Conservation (phyloP, 2,888 invertebrate species). For the Chloromyia formosa region DNA sequence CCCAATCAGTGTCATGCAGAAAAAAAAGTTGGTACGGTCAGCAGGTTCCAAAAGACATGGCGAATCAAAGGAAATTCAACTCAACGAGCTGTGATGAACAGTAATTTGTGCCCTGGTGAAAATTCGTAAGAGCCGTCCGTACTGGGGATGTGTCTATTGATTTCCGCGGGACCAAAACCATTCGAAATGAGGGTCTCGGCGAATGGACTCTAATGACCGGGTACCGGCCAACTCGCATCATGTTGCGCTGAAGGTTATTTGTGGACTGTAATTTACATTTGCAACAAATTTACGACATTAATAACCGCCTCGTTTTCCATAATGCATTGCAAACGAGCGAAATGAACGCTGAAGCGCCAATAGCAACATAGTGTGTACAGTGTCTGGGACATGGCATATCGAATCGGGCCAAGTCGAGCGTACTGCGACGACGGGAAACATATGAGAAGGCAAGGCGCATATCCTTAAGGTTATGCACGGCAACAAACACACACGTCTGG, state of each 20-base stretch:
- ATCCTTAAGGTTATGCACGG: conserved; percentile 12
- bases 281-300: conserved; percentile 43
- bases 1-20: neutral
- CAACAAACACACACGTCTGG: neutral
- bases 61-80: neutral
- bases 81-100: conserved; percentile 13
- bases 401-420: neutral
- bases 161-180: conserved; percentile 15
- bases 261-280: conserved; percentile 42
- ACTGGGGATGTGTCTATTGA: conserved; percentile 12
- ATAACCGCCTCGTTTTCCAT: conserved; percentile 38
- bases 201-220: conserved; percentile 25
- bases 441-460: conserved; percentile 1
- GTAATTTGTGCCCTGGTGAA: conserved; percentile 27
- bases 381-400: neutral
- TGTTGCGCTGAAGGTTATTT: conserved; percentile 44
- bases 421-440: neutral
- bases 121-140: neutral
- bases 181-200: neutral
- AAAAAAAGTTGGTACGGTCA: neutral
- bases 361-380: neutral
- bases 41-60: neutral
- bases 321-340: conserved; percentile 32
- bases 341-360: conserved; percentile 19
- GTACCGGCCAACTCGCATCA: conserved; percentile 26